Base-by-base conservation (phyloP, 2,113 vertebrate genomes). In the Trachemys scripta region DNA sequence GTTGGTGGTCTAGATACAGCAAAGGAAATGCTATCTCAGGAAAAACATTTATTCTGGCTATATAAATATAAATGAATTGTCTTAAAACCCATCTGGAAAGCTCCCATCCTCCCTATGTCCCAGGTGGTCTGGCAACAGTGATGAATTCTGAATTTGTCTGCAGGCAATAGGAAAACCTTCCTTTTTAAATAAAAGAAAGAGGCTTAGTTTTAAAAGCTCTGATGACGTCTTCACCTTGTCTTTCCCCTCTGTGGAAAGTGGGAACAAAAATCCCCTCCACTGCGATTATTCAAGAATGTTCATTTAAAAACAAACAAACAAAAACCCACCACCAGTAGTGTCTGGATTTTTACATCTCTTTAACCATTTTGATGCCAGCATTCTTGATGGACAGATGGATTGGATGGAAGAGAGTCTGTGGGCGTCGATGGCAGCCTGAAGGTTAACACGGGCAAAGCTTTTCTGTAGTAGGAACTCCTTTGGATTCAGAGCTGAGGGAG, bases 1-100 rank as follows among this genome's bases (percentile, higher is more conserved):
- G 96, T 96, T 98, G 98, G 98, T 98, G 98, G 98, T 98, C 98
- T 98, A 94, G 93, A 96, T 94, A 95, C 81, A 97, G 95, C 92
- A 97, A 97, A 95, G 95, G 92, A 98, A 98, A 98, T 92, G 95
- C 88, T 98, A 59, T 98, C 65, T 81, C 94, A 97, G 96, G 79
- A 94, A 97, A 98, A 97, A 97, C 96, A 97, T 98, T 98, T 98
- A 97, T 98, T 98, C 96, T 97, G 76, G 27, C 97, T 96, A 92
- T 96, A 94, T 97, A 98, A 98, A 98, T 98, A 98, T 87, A 97
- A 97, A 95, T 95, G 94, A 97, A 97, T 97, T 97, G 96, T 98
- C 97, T 96, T 97, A 96, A 92, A 97, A 80, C 90, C 95, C 97
- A 97, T 97, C 97, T 98, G 97, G 98, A 98, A 96, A 93, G 96